Evolutionary conservation across 2,888 invertebrate genomes (phyloP).

Genomic region (Elysia crispata): DNA sequence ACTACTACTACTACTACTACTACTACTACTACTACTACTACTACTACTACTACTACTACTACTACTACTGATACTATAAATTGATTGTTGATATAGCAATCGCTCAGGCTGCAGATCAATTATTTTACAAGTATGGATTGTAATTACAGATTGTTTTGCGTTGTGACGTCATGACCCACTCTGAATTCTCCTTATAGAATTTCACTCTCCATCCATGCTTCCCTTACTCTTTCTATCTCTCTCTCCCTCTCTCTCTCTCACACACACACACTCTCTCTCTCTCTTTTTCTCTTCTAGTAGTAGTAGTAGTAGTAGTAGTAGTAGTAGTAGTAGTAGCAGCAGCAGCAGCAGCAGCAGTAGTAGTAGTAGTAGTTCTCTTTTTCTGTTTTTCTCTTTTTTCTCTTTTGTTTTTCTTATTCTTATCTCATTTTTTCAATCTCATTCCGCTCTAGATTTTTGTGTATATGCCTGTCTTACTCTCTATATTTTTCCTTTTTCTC

Average conservation of each 20-base stretch:
- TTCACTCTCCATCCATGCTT: too few relatives aligned
- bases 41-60: conserved; percentile 9
- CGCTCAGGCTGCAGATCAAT: too few relatives aligned
- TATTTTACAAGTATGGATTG: too few relatives aligned
- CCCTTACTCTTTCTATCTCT: conserved; percentile 13
- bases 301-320: too few relatives aligned
- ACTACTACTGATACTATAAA: too few relatives aligned
- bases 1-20: conserved; percentile 9
- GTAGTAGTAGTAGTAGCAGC: too few relatives aligned
- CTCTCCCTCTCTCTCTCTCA: conserved; percentile 15
- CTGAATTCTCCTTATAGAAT: too few relatives aligned
- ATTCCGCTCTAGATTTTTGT: conserved; percentile 32
- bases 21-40: conserved; percentile 9
- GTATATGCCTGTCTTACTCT: conserved; percentile 6
- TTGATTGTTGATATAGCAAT: too few relatives aligned
- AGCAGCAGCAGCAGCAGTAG: too few relatives aligned
- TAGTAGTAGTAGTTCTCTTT: too few relatives aligned
- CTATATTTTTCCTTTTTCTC: not conserved
- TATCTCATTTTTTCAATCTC: conserved; percentile 13
- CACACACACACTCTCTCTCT: not conserved
- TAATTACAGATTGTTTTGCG: too few relatives aligned
- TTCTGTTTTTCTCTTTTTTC: conserved; percentile 11
- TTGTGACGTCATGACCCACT: too few relatives aligned
- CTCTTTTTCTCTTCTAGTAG: not conserved
- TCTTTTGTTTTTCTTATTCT: conserved; percentile 41